Evolutionary conservation across 2,113 vertebrate genomes (phyloP).

Genomic region (Podocnemis expansa): DNA sequence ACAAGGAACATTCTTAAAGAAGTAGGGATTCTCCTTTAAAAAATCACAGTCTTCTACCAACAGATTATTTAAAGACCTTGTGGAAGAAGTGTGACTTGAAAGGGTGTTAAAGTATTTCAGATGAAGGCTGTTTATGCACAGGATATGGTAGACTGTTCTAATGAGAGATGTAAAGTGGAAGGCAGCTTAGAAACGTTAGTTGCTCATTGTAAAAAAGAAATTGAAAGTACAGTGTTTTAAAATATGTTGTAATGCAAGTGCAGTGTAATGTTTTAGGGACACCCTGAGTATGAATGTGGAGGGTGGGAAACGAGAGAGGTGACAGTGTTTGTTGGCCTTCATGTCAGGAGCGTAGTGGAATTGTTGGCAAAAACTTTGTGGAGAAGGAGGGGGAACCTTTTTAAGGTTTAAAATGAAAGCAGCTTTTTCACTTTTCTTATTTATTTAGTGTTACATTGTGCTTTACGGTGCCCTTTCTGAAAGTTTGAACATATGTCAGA

Average conservation of each 20-base stretch:
- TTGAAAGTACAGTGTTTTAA: not conserved
- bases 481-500: not conserved
- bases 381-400: not conserved
- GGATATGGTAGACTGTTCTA: not conserved
- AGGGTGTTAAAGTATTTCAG: not conserved
- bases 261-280: not conserved
- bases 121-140: not conserved
- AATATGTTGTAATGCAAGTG: not conserved
- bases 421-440: not conserved
- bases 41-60: not conserved
- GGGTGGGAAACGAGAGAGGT: not conserved
- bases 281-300: not conserved
- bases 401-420: not conserved
- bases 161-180: not conserved
- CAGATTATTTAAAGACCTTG: not conserved
- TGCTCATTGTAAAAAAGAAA: not conserved
- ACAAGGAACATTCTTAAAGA: not conserved
- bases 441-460: not conserved
- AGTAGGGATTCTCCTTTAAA: not conserved
- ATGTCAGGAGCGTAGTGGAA: not conserved
- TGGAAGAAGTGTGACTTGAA: not conserved
- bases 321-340: not conserved
- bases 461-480: not conserved
- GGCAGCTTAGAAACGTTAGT: not conserved
- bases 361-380: not conserved